These are phyloP conservation scores for Platycnemis pennipes DNA, from an alignment of 2,888 invertebrate species.

Conservation along the genomic window DNA sequence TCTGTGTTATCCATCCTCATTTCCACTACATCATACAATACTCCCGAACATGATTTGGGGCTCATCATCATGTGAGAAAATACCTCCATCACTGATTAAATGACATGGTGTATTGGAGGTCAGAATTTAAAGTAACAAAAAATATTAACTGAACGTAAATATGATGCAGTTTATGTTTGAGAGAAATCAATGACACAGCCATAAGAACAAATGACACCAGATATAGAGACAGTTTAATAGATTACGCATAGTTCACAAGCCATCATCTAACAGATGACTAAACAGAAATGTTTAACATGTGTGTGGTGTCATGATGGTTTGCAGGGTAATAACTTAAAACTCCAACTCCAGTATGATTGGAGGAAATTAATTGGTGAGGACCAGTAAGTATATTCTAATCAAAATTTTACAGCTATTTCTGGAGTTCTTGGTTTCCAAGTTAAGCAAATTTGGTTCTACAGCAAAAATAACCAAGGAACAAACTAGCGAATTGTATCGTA, in stretches of 20 bases:
- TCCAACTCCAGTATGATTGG: conserved; percentile 31
- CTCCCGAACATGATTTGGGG: background rate
- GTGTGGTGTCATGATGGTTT: conserved; percentile 59
- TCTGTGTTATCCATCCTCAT: conserved; percentile 57
- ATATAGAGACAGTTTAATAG: conserved; percentile 45
- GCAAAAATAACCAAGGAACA: conserved; percentile 9
- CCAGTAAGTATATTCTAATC: conserved; percentile 55
- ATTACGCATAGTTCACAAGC: conserved; percentile 44
- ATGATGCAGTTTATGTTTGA: conserved; percentile 13
- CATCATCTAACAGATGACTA: conserved; percentile 42
- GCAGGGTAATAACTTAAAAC: conserved; percentile 60
- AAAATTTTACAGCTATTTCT: conserved; percentile 41
- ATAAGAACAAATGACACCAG: conserved; percentile 18
- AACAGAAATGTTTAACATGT: conserved; percentile 34
- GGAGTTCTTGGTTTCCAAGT: background rate
- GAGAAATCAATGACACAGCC: conserved; percentile 37
- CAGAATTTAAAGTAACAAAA: background rate
- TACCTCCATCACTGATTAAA: conserved; percentile 24
- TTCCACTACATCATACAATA: conserved; percentile 15
- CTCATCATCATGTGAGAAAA: conserved; percentile 28
- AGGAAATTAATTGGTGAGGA: conserved; percentile 43
- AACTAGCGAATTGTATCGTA: conserved; percentile 40
- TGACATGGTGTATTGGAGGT: conserved; percentile 40
- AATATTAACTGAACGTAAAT: conserved; percentile 9
- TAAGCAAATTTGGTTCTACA: conserved; percentile 35